phyloP scores from a whole-genome alignment of 2,113 vertebrate species.

The Salminus brasiliensis region DNA sequence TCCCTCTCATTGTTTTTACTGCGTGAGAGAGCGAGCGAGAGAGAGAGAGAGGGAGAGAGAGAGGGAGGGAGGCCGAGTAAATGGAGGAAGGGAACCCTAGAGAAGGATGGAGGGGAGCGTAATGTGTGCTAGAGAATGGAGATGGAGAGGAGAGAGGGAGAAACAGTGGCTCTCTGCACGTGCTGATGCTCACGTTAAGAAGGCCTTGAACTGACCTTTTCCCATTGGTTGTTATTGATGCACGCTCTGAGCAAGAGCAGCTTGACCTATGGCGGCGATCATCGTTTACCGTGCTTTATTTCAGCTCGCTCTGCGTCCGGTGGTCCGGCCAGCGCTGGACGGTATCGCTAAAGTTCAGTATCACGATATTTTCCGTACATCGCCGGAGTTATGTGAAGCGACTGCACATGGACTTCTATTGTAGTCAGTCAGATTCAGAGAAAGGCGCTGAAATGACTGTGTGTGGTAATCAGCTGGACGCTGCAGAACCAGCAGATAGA shows the following conservation, averaged over 20 bases:
- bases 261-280: constrained; percentile 34
- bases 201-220: constrained; percentile 19
- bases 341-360: neutral
- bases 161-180: neutral
- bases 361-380: neutral
- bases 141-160: neutral
- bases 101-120: neutral
- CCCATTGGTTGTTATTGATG: constrained; percentile 15
- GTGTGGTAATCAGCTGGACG: too few relatives aligned
- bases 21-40: constrained; percentile 2
- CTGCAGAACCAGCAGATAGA: too few relatives aligned
- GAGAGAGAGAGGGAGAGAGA: neutral
- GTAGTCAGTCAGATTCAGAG: neutral
- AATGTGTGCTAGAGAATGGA: too few relatives aligned
- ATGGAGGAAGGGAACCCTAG: constrained; percentile 6
- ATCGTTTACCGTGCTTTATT: constrained; percentile 10
- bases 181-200: constrained; percentile 7
- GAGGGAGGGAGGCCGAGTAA: neutral
- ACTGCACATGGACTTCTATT: neutral
- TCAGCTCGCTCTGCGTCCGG: constrained; percentile 6
- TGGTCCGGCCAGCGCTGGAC: neutral
- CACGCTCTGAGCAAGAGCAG: constrained; percentile 5
- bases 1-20: constrained; percentile 44
- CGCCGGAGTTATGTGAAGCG: neutral
- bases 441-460: neutral